These are phyloP conservation scores for Tragopan temminckii DNA, from an alignment of 2,797 vertebrate genomes.

Conservation along the genomic window DNA sequence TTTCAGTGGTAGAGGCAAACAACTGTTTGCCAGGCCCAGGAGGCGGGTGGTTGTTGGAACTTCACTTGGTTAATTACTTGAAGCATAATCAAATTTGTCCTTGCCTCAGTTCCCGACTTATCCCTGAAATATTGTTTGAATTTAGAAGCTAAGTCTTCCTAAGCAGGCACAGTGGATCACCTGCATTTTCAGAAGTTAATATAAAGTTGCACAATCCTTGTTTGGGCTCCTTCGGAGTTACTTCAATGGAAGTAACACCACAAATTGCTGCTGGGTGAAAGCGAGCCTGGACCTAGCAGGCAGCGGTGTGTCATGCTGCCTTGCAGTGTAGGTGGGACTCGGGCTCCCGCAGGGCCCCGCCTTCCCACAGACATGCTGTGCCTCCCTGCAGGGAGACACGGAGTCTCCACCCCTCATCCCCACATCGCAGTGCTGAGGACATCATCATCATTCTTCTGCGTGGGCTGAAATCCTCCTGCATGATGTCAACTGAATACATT, in stretches of 20 bases:
- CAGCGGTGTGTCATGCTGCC: neutral
- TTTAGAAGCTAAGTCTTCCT: neutral
- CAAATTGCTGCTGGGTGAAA: neutral
- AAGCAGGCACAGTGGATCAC: neutral
- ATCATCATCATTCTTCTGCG: neutral
- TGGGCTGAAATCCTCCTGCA: neutral
- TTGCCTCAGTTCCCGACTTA: neutral
- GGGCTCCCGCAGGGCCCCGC: neutral
- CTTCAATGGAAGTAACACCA: neutral
- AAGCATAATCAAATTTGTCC: neutral
- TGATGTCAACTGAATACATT: slow-evolving; percentile 12
- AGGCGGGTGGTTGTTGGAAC: neutral
- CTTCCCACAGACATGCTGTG: neutral
- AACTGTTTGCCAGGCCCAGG: neutral
- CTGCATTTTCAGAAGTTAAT: neutral
- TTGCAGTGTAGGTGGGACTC: slow-evolving; percentile 42
- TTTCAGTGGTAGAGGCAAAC: neutral
- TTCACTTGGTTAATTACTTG: neutral
- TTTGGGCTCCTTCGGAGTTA: neutral
- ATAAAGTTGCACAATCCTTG: neutral
- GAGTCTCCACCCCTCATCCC: neutral
- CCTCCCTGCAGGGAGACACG: neutral
- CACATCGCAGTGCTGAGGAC: neutral
- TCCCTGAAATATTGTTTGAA: neutral
- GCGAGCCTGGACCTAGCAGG: neutral